These are phyloP conservation scores for Andrena camellia DNA, from an alignment of 2,888 invertebrate genomes.

Conservation along the genomic window DNA sequence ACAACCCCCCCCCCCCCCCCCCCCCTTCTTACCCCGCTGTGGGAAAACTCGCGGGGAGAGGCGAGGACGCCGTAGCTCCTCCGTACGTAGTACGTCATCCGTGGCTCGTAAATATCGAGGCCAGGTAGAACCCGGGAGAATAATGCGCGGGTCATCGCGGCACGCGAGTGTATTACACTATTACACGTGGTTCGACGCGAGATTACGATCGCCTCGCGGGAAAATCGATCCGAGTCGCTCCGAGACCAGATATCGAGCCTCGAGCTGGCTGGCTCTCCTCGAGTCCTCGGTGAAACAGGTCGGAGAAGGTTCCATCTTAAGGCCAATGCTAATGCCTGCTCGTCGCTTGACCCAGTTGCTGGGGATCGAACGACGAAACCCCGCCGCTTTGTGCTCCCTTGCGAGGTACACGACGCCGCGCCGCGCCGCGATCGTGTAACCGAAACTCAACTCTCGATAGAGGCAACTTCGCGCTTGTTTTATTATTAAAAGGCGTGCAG, in stretches of 20 bases:
- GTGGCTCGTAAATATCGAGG: slow-evolving; percentile 67
- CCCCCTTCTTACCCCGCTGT: slow-evolving; percentile 7
- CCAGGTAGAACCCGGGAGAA: slow-evolving; percentile 31
- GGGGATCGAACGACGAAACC: slow-evolving; percentile 20
- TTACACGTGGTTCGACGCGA: slow-evolving; percentile 16
- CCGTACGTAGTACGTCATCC: slow-evolving; percentile 45
- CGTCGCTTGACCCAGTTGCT: slow-evolving; percentile 43
- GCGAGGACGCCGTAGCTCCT: slow-evolving; percentile 47
- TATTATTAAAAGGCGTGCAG: no score
- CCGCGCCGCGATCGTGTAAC: not conserved
- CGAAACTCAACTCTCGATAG: not conserved
- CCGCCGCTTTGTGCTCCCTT: slow-evolving; percentile 3
- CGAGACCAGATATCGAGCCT: slow-evolving; percentile 12
- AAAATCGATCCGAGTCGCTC: slow-evolving; percentile 56
- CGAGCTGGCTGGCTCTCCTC: slow-evolving; percentile 49
- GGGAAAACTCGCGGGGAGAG: slow-evolving; percentile 46
- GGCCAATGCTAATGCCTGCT: slow-evolving; percentile 34
- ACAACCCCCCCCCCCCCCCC: slow-evolving; percentile 62
- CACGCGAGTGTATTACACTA: slow-evolving; percentile 24
- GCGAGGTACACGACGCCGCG: not conserved
- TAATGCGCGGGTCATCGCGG: slow-evolving; percentile 3
- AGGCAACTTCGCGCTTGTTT: not conserved
- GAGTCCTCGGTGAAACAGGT: slow-evolving; percentile 18
- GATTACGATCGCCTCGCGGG: slow-evolving; percentile 62
- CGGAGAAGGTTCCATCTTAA: slow-evolving; percentile 21